A percentile compares a stretch with the other conserved stretches of the same genome.
phyloP scores from a whole-genome alignment of 2,797 vertebrate genomes.

The Phataginus tricuspis region DNA sequence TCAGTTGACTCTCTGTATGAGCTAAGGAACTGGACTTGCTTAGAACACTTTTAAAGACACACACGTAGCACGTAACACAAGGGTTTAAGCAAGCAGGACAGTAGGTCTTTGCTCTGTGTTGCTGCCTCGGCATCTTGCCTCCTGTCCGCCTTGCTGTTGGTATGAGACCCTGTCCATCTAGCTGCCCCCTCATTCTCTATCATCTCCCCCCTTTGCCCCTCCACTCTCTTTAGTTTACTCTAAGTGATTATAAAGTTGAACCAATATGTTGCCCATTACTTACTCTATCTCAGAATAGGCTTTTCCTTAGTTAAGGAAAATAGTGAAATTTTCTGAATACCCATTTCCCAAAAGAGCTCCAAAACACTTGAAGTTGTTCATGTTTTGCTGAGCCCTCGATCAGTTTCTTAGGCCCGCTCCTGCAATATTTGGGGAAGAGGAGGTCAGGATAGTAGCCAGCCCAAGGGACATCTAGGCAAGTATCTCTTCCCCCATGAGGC shows the following conservation, averaged over 20 bases:
- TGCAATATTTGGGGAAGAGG: background rate
- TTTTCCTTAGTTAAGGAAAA: background rate
- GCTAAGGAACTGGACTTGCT: constrained; percentile 22
- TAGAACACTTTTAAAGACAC: background rate
- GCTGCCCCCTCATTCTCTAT: background rate
- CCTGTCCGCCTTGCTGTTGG: background rate
- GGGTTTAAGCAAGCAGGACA: background rate
- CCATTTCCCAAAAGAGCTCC: background rate
- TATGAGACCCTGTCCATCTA: background rate
- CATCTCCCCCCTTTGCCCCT: background rate
- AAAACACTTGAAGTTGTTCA: background rate
- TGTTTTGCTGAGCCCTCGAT: background rate
- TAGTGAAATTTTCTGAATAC: background rate
- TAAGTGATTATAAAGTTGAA: background rate
- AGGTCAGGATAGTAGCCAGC: background rate
- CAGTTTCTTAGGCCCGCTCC: background rate
- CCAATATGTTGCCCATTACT: background rate
- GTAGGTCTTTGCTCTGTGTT: background rate
- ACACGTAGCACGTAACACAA: background rate
- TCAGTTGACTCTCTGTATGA: background rate
- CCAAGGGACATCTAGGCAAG: background rate
- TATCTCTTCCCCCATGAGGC: background rate
- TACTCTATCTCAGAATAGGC: background rate
- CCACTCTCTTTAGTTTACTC: background rate
- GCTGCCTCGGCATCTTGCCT: background rate